Evolutionary conservation across 2,113 vertebrate species (phyloP), one percentile per base, ranked within the genome.

Genomic region (Phalacrocorax carbo): DNA sequence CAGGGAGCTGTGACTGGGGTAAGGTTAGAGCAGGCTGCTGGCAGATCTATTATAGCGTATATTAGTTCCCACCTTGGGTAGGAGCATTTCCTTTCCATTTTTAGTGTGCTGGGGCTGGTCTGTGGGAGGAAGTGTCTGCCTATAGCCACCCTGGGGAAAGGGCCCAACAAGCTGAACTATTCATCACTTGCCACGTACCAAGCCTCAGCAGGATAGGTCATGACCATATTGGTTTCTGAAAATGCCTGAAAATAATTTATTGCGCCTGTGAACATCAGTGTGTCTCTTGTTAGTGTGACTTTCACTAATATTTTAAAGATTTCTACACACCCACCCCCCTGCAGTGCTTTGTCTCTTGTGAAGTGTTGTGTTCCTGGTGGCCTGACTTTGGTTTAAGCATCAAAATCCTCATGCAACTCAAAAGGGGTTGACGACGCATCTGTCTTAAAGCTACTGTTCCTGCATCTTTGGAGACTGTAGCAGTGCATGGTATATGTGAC

Each of bases 41-140:
- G 32, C 7, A 49, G 15, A 19, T 36, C 21, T 81, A 0, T 29
- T 7, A 17, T 9, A 17, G 11, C 0, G 0, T n/a, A 15, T 66
- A 10, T 40, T 68, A 10, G 9, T 51, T 69, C 14, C 11, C 23
- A 20, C 20, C n/a, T 51, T 55, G 40, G 13, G n/a, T 23, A n/a
- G 23, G 32, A 77, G 64, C 71, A 66, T 55, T 11, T 77, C 16
- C 54, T 81, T 23, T 85, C 34, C 29, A 77, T 26, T 18, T 18
- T 13, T 2, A 23, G 19, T 9, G 18, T 9, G 2, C 57, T 15
- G 13, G 22, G 62, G 86, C 17, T 69, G 23, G 16, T 57, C 1
- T 46, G 25, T 25, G 11, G 49, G n/a, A 48, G 27, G 69, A 71
- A 16, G 1, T 20, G 27, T 73, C 18, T 86, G 48, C 32, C 14